Evolutionary conservation across 1,140 invertebrate genomes (phyloP).

Genomic region (Radopholus similis): DNA sequence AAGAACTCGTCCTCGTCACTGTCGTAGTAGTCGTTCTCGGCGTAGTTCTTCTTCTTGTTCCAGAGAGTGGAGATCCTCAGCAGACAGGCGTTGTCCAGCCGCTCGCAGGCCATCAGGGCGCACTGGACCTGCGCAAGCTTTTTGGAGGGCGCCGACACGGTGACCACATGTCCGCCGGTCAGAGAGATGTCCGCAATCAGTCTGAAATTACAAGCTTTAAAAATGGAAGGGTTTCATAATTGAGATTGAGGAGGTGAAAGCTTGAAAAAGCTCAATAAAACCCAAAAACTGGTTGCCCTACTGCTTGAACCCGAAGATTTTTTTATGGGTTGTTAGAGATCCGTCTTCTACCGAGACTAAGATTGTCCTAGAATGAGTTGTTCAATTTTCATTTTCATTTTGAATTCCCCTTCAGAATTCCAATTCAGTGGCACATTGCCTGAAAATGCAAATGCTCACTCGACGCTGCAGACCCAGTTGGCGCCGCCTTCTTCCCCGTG

Average conservation of each 20-base stretch:
- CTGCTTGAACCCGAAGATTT: too few relatives aligned
- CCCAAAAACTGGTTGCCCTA: too few relatives aligned
- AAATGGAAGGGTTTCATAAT: conserved; percentile 66
- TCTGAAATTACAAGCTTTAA: conserved; percentile 54
- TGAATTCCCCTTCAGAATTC: too few relatives aligned
- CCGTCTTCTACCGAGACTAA: too few relatives aligned
- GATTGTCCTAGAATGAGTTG: too few relatives aligned
- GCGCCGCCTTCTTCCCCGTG: conserved; percentile 2
- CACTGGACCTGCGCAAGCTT: conserved; percentile 24
- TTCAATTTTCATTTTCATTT: too few relatives aligned
- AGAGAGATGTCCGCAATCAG: conserved; percentile 19
- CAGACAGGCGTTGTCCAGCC: conserved; percentile 24
- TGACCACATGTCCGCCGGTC: conserved; percentile 15
- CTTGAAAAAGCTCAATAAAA: background rate
- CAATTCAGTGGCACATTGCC: too few relatives aligned
- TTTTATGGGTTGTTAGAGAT: too few relatives aligned
- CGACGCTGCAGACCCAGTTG: conserved; percentile 71
- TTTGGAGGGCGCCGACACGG: conserved; percentile 15
- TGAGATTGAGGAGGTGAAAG: background rate
- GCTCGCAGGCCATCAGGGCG: conserved; percentile 24
- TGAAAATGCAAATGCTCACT: conserved; percentile 62
- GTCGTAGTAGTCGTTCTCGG: conserved; percentile 86
- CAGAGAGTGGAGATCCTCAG: conserved; percentile 21
- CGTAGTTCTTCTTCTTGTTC: conserved; percentile 73
- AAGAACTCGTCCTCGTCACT: conserved; percentile 95